phyloP scores from a whole-genome alignment of 2,113 vertebrate genomes.

The Bucco capensis region DNA sequence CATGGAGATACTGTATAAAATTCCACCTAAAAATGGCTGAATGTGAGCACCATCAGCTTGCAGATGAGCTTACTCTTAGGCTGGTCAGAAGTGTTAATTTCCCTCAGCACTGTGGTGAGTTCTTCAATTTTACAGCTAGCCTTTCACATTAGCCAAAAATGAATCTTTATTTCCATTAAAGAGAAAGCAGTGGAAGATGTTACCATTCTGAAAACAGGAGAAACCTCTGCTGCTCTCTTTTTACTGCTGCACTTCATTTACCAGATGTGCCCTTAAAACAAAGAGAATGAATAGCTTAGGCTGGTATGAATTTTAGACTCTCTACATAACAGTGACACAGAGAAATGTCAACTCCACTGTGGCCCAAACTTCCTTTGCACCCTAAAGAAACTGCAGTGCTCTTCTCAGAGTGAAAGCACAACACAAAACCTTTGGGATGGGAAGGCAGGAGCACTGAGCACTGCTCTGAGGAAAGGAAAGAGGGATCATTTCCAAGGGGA shows the following conservation, averaged over 20 bases:
- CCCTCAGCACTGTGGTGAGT: neutral
- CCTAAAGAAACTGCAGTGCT: neutral
- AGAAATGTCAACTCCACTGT: neutral
- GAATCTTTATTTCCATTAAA: neutral
- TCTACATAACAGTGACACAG: neutral
- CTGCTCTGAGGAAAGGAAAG: neutral
- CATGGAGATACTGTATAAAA: neutral
- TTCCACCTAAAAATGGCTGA: neutral
- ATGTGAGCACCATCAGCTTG: neutral
- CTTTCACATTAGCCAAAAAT: neutral
- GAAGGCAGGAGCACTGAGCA: neutral
- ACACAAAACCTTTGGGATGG: neutral
- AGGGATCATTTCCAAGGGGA: rapidly evolving
- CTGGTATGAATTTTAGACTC: neutral
- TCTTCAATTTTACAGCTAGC: neutral
- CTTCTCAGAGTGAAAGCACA: neutral
- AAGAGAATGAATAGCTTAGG: neutral
- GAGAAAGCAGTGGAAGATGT: neutral
- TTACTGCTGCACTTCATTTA: neutral
- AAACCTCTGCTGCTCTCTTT: neutral
- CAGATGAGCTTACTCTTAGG: neutral
- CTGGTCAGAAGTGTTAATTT: neutral
- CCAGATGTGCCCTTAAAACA: neutral
- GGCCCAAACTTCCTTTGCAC: neutral
- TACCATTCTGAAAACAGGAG: neutral